Evolutionary conservation across 30 jellyfish, hydroid and myxozoan genomes (phyloP), one percentile per base, ranked within the genome.

Genomic region (Mastigias papua): DNA sequence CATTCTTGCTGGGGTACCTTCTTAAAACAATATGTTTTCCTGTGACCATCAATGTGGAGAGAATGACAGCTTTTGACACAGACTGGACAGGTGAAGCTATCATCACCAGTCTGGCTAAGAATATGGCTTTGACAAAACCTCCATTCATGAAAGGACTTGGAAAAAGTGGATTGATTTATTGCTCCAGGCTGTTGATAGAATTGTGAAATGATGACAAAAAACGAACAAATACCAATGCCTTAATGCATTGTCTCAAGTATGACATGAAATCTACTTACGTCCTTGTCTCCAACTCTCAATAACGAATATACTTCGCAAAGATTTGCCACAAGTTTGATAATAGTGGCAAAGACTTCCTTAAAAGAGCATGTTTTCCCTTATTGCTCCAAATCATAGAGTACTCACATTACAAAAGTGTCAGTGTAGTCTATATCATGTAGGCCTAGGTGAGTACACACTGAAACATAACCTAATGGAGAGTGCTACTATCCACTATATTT

Each of bases 1-100:
- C n/a, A 71, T 4, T 21, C 42, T 57, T 78, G 30, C 80, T 80
- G 80, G 7, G 89, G 58, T 34, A 78, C 89, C 61, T 30, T 58
- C 69, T 78, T 78, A 58, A 77, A 77, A n/a, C 88, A 64, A 78
- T 78, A 78, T 46, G 89, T 78, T 78, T 78, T 78, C 34, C 89
- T 76, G 51, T 57, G 89, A 30, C 80, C 69, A 78, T 37, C 89
- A 58, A 61, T 78, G 48, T 64, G 79, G 28, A 78, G 31, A 27
- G 80, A 78, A 62, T 78, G 89, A 32, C 79, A 78, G 23, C 17
- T 10, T 13, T 65, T 15, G 50, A 26, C 21, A 65, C 76, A 65
- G 23, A 65, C 76, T 17, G 76, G 76, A 26, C 76, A 65, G n/a
- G 23, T 26, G 23, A 65, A 65, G 8, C 50, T 31, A 25, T 65